These are phyloP conservation scores for Halictus quadricinctus DNA, from an alignment of 2,888 invertebrate genomes.

Conservation along the genomic window DNA sequence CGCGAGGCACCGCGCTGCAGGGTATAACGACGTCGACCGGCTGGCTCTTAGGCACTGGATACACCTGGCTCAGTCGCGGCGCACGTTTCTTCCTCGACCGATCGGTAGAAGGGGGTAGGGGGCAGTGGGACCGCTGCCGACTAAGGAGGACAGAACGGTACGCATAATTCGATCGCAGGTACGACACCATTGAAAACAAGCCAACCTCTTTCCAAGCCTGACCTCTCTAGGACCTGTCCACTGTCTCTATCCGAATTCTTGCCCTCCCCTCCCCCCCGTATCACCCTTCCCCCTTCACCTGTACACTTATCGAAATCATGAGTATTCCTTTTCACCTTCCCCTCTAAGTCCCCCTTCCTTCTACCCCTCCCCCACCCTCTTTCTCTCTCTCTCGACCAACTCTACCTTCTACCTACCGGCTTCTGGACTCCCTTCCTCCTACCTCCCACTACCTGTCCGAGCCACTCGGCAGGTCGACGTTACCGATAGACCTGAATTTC, in stretches of 20 bases:
- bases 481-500: slow-evolving; percentile 53
- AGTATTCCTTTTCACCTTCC: slow-evolving; percentile 34
- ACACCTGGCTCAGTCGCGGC: slow-evolving; percentile 77
- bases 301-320: slow-evolving; percentile 38
- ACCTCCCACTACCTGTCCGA: background rate
- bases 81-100: slow-evolving; percentile 79
- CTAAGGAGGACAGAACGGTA: slow-evolving; percentile 82
- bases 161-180: slow-evolving; percentile 80
- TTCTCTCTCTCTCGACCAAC: background rate
- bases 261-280: background rate
- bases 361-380: background rate
- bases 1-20: slow-evolving; percentile 58
- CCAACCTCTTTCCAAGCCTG: slow-evolving; percentile 67
- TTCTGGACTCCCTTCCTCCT: background rate
- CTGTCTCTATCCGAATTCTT: slow-evolving; percentile 57
- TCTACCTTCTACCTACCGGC: background rate
- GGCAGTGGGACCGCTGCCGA: slow-evolving; percentile 74
- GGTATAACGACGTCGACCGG: slow-evolving; percentile 69
- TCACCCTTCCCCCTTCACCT: background rate
- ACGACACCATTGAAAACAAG: slow-evolving; percentile 81
- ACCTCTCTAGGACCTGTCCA: slow-evolving; percentile 33
- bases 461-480: slow-evolving; percentile 20
- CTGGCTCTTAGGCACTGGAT: slow-evolving; percentile 72
- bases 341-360: background rate
- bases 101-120: slow-evolving; percentile 72